These are phyloP conservation scores for Stegostoma tigrinum DNA, from an alignment of 2,113 vertebrate species.

Conservation along the genomic window DNA sequence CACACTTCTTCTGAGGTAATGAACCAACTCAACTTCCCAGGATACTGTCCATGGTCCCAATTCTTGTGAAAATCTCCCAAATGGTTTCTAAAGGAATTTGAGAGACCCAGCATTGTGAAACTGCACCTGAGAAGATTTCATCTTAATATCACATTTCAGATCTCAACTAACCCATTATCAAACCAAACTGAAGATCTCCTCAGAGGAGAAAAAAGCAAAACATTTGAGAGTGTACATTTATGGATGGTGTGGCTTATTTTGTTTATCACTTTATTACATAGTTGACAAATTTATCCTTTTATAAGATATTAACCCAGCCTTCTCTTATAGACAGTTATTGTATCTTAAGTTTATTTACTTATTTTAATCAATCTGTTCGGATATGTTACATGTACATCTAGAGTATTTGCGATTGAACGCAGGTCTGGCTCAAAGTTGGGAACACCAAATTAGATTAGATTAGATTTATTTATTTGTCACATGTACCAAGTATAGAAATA, in stretches of 20 bases:
- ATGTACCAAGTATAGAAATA: no score
- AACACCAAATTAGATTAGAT: no score
- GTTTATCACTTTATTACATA: not conserved
- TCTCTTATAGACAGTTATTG: not conserved
- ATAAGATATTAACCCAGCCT: not conserved
- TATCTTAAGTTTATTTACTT: not conserved
- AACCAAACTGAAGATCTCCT: not conserved
- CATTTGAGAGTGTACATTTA: not conserved
- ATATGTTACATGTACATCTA: not conserved
- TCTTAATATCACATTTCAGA: no score
- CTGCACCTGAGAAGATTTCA: not conserved
- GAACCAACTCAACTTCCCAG: not conserved
- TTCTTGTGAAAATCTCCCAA: not conserved
- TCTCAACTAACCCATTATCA: not conserved
- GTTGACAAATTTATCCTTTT: not conserved
- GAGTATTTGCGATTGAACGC: no score
- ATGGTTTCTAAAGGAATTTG: not conserved
- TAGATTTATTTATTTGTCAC: no score
- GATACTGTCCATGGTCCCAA: not conserved
- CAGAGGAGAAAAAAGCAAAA: not conserved
- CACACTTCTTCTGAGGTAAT: not conserved
- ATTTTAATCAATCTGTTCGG: not conserved
- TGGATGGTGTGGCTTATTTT: not conserved
- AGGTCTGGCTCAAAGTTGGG: no score
- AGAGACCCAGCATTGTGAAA: not conserved